Base-by-base conservation (phyloP, 2,113 vertebrate species). In the Hippoglossus stenolepis region DNA sequence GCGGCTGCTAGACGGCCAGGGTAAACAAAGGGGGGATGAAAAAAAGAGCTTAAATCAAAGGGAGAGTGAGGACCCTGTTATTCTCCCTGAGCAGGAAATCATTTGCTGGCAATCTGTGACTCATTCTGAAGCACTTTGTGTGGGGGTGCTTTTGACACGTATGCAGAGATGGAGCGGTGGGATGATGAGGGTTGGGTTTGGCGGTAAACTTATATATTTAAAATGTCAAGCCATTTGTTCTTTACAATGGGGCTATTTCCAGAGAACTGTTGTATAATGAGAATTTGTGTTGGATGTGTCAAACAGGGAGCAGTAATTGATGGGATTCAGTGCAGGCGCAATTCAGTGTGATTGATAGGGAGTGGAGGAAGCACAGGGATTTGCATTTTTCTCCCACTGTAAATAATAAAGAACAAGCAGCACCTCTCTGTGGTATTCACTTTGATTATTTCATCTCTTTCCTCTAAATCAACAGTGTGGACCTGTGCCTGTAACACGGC, bases 31-130 rank as follows among this genome's bases (percentile, higher is more conserved):
- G 66, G 17, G 75, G 82, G 43, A 80, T 74, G 79, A 88, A 92
- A 91, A 88, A 92, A 87, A 79, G 38, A 85, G 79, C 58, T 69
- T 65, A 78, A 92, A 91, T 91, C 89, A 94, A 93, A 93, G 84
- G 78, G 82, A 78, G 74, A 59, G 70, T 63, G 63, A 79, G 79
- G 75, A 85, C 87, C 80, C 87, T 85, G 89, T 93, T 92, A 91
- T 92, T 91, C 76, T 79, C 65, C 51, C 73, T 61, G 85, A 90
- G 81, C 86, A 89, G 88, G 85, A 93, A 93, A 92, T 92, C 88
- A 92, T 92, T 93, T 87, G 75, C 89, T 73, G 75, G 84, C 87
- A 91, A 93, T 93, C 91, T 92, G 86, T 85, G 90, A 90, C 83
- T 92, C 86, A 90, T 93, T 93, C 91, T 68, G 47, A 82, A 80